Evolutionary conservation across 2,797 vertebrate genomes (phyloP), one percentile per base, ranked within the genome.

Genomic region (Melopsittacus undulatus): DNA sequence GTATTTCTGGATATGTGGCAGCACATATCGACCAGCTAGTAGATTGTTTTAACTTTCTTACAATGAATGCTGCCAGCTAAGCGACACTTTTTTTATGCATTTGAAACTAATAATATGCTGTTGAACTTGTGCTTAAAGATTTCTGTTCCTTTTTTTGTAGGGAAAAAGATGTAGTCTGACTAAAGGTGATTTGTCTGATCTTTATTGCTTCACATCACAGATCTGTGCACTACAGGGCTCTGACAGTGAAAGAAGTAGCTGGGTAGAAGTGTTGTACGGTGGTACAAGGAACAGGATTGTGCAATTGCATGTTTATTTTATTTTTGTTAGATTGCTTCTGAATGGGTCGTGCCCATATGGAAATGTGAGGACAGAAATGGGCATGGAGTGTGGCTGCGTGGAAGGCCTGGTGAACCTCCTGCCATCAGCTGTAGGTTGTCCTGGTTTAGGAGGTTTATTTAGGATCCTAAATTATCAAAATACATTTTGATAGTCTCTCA

Each of bases 1-100:
- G n/a, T 76, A 26, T 87, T 95, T 87, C 54, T 89, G 86, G 49
- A 10, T 91, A 59, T 82, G 46, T 86, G 67, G 73, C 76, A 95
- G 88, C 77, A 66, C 93, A 92, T 95, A 95, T 51, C 90, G 88
- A 69, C 59, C 49, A 90, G 52, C 70, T 63, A 73, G 54, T 78
- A 38, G 69, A 80, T 94, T 69, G 22, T 48, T 92, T 76, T 76
- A 69, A 43, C 66, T 86, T 92, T 49, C 83, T 76, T 84, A 40
- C n/a, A 62, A 9, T 38, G 62, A 86, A 69, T 90, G 9, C 52
- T 86, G 43, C 94, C 79, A 89, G 83, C 80, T 68, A 75, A 92
- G 85, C 54, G 56, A 43, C 80, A 23, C 74, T 84, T 92, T 8
- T 9, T 32, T 32, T 38, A 30, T 90, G 83, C 0, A 0, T 90